These are phyloP conservation scores for Oreochromis niloticus DNA, from an alignment of 2,113 vertebrate species.

Conservation along the genomic window DNA sequence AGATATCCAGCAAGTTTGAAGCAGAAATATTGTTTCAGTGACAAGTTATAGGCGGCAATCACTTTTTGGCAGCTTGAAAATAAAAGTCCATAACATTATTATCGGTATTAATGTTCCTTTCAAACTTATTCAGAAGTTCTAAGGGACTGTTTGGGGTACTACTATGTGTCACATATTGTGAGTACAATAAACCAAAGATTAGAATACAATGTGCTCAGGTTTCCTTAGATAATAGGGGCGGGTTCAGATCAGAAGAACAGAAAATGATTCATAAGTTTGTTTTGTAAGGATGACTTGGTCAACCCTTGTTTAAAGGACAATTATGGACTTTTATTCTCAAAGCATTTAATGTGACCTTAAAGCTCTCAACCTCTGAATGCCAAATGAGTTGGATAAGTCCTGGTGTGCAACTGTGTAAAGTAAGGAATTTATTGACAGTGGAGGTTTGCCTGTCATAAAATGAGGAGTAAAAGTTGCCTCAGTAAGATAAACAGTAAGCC, in stretches of 20 bases:
- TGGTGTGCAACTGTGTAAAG: neutral
- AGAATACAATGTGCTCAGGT: neutral
- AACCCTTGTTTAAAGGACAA: neutral
- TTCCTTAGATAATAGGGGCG: accelerated
- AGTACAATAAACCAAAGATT: neutral
- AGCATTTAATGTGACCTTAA: neutral
- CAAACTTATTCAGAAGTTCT: neutral
- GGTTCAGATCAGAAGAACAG: neutral
- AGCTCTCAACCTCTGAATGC: neutral
- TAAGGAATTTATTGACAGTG: neutral
- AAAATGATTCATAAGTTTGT: neutral
- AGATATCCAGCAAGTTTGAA: neutral
- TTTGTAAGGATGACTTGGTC: neutral
- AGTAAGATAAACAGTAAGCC: neutral
- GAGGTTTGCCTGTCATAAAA: neutral
- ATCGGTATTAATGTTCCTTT: accelerated
- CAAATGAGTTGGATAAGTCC: neutral
- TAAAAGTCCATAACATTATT: neutral
- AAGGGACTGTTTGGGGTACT: neutral
- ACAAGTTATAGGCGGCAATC: neutral
- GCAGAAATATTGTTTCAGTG: neutral
- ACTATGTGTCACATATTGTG: neutral
- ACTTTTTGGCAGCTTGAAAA: neutral
- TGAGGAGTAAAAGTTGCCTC: accelerated
- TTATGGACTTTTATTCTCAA: neutral